Conservation (phyloP, 2,113 vertebrate genomes). For the Epinephelus cyanopodus region DNA sequence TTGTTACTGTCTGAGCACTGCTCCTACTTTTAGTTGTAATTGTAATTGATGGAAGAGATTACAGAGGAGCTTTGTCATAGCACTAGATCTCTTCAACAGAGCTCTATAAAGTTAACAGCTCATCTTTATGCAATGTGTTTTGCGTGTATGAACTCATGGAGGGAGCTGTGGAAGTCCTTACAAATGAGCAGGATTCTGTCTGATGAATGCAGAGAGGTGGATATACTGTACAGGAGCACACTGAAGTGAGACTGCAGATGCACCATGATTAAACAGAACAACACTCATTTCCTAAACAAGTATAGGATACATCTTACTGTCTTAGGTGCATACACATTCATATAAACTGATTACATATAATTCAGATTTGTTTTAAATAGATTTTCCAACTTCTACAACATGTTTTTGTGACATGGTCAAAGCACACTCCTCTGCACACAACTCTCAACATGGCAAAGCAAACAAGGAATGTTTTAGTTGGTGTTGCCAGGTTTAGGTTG, state of each 20-base stretch:
- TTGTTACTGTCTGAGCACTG: not conserved
- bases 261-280: not conserved
- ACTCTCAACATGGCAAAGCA: too few species aligned
- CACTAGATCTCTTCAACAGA: not conserved
- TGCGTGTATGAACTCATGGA: slow-evolving; percentile 8
- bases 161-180: slow-evolving; percentile 9
- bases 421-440: not conserved
- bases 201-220: slow-evolving; percentile 12
- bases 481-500: not conserved
- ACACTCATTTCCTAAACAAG: not conserved
- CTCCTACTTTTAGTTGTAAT: not conserved
- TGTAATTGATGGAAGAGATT: slow-evolving; percentile 21
- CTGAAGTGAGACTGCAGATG: too few species aligned
- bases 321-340: too few species aligned
- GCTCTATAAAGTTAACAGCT: slow-evolving; percentile 5
- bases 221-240: not conserved
- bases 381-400: not conserved
- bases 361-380: not conserved
- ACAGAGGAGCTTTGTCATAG: not conserved
- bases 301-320: not conserved
- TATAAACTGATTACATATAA: not conserved
- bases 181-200: slow-evolving; percentile 18
- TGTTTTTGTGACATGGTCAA: not conserved
- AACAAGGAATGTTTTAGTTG: not conserved
- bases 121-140: slow-evolving; percentile 18